Evolutionary conservation across 2,888 invertebrate species (phyloP).

Genomic region (Podabrus alpinus): DNA sequence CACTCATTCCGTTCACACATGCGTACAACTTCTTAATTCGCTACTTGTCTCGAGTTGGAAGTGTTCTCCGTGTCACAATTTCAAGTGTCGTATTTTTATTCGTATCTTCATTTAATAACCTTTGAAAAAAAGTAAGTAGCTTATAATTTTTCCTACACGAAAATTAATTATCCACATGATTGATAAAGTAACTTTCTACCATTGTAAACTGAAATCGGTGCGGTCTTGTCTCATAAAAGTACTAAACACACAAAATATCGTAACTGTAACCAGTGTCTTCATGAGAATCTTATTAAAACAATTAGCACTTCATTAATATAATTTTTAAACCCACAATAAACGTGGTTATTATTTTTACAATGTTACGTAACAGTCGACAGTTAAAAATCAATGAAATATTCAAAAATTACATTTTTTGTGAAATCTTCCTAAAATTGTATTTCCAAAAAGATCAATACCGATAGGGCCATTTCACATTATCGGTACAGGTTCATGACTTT

Average conservation of each 20-base stretch:
- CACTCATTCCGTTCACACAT: neutral
- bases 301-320: neutral
- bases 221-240: neutral
- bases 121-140: neutral
- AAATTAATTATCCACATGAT: neutral
- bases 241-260: neutral
- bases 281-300: neutral
- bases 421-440: neutral
- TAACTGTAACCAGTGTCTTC: neutral
- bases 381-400: neutral
- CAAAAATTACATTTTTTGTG: neutral
- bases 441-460: neutral
- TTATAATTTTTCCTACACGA: neutral
- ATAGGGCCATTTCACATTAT: neutral
- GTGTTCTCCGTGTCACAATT: neutral
- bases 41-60: neutral
- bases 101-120: neutral
- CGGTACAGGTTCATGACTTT: neutral
- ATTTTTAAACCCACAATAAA: neutral
- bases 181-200: neutral
- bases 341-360: neutral
- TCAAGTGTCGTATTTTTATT: neutral
- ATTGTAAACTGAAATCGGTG: neutral
- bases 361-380: neutral
- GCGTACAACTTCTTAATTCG: neutral